Evolutionary conservation across 2,113 vertebrate species (phyloP).

Genomic region (Daphoenositta chrysoptera): DNA sequence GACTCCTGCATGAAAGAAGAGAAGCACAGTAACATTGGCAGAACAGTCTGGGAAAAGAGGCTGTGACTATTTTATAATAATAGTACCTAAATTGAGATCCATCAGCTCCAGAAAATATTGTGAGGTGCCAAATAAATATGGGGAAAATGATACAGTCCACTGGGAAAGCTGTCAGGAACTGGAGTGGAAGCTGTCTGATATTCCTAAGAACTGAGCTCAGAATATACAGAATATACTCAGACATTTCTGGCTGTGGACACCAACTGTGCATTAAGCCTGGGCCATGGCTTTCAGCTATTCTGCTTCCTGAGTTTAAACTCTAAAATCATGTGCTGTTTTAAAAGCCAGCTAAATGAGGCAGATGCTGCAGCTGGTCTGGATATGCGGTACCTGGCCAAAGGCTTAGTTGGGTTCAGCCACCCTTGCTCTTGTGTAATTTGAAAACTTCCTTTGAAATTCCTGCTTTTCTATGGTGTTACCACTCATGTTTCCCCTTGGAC

Average conservation of each 20-base stretch:
- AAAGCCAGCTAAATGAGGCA: not conserved
- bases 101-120: not conserved
- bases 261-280: not conserved
- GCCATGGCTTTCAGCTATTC: not conserved
- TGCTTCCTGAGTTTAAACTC: not conserved
- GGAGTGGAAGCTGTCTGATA: not conserved
- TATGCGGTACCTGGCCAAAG: not conserved
- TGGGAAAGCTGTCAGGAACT: not conserved
- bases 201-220: not conserved
- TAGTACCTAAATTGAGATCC: not conserved
- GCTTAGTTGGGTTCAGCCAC: not conserved
- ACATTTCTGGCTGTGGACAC: accelerated
- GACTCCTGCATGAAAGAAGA: not conserved
- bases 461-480: not conserved
- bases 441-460: not conserved
- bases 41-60: not conserved
- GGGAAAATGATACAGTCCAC: not conserved
- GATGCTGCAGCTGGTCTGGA: not conserved
- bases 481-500: not conserved
- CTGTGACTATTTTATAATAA: not conserved
- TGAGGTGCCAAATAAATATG: not conserved
- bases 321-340: not conserved
- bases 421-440: accelerated
- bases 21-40: not conserved
- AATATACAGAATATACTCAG: too few species aligned